Evolutionary conservation across 1,140 invertebrate genomes (phyloP).

Genomic region (Nomia melanderi): DNA sequence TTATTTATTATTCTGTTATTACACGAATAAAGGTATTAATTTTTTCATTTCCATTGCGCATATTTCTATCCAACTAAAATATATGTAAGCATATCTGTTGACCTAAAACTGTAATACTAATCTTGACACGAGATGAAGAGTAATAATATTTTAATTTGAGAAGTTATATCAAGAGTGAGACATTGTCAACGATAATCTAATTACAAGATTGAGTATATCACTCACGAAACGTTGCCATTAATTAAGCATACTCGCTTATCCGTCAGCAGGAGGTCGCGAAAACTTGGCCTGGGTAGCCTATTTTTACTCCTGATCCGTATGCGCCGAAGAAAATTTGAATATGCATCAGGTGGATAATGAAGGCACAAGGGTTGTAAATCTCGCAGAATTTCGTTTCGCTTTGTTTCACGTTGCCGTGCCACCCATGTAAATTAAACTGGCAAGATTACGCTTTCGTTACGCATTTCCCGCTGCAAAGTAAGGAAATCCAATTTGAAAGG

Average conservation of each 20-base stretch:
- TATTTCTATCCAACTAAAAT: too few relatives aligned
- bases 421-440: constrained; percentile 4
- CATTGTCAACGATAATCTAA: constrained; percentile 9
- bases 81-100: too few relatives aligned
- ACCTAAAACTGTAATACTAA: too few relatives aligned
- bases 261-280: background rate
- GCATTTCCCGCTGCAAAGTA: background rate
- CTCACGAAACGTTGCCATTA: constrained; percentile 24
- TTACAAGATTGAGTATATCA: background rate
- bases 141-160: too few relatives aligned
- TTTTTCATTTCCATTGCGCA: too few relatives aligned
- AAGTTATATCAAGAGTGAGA: constrained; percentile 31
- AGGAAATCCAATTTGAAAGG: background rate
- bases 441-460: background rate
- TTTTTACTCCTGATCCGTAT: constrained; percentile 34
- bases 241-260: constrained; percentile 25
- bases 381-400: constrained; percentile 34
- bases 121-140: too few relatives aligned
- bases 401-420: background rate
- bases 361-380: constrained; percentile 23
- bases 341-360: constrained; percentile 37
- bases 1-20: too few relatives aligned
- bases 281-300: constrained; percentile 26
- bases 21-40: too few relatives aligned
- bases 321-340: constrained; percentile 25